Conservation (phyloP, 2,113 vertebrate species). For the Pomatostomus ruficeps region DNA sequence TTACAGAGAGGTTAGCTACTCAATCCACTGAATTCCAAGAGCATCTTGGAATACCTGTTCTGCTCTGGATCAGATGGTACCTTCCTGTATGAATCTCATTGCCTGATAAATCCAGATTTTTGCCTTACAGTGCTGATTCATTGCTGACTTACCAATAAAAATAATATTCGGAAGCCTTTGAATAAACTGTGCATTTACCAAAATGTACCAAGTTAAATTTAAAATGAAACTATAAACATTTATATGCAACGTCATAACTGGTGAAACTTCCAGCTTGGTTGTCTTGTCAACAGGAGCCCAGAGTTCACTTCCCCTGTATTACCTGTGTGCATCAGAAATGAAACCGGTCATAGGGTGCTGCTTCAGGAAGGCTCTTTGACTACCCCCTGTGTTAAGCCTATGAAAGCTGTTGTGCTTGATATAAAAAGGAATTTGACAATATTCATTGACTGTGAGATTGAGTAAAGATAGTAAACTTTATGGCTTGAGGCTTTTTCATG, state of each 20-base stretch:
- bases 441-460: neutral
- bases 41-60: neutral
- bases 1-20: neutral
- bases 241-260: neutral
- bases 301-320: neutral
- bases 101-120: neutral
- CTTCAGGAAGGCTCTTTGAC: neutral
- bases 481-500: neutral
- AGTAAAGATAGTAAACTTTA: neutral
- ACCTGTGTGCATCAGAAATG: neutral
- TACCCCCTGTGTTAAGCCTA: neutral
- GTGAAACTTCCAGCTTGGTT: neutral
- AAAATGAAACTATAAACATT: neutral
- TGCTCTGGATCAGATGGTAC: neutral
- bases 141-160: neutral
- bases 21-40: neutral
- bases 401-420: neutral
- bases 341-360: neutral
- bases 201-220: neutral
- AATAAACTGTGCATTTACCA: neutral
- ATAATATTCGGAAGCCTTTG: neutral
- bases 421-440: neutral
- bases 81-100: neutral
- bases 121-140: neutral
- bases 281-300: neutral